Base-by-base conservation (phyloP, 1,140 invertebrate genomes). In the Anagrus nilaparvatae region DNA sequence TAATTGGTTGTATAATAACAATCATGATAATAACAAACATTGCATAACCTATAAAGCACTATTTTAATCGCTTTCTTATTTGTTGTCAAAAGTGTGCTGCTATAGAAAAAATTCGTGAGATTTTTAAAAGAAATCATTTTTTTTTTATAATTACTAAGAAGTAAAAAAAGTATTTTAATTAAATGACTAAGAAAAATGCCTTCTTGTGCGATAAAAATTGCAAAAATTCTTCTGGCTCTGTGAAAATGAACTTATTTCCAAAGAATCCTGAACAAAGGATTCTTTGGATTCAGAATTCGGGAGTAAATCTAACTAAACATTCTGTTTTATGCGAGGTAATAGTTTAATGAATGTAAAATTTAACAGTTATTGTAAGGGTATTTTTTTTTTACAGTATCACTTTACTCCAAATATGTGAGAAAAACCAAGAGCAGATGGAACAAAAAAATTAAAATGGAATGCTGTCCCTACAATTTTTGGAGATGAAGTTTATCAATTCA, bases 381-480 rank as follows among this genome's bases (percentile, higher is more conserved):
- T 3, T n/a, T 27, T 41, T 35, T 17, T 24, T 23, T 32, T 47
- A 12, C 10, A 47, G 45, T 39, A 13, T 23, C 45, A 47, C 13
- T 47, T 47, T 43, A 35, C 28, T 28, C 18, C 40, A 24, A 17
- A 33, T n/a, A 41, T 42, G 39, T 47, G 45, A 40, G 45, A 47
- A 43, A 47, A 47, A 33, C 38, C 36, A 2, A 47, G 45, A 38
- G 40, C 38, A 25, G 45, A 47, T 33, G 45, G 45, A 7, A 36
- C 40, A 16, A 27, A 35, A 5, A 47, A 47, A 24, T 38, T 47
- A 14, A 47, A 47, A 33, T 43, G 8, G 17, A 43, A 47, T 23
- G 45, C 45, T 18, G 35, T 47, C 9, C 41, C 46, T n/a, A 47
- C 35, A 20, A 39, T 47, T 16, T 47, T 47, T 40, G 19, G n/a